Base-by-base conservation (phyloP, 2,113 vertebrate species). In the Laterallus jamaicensis region DNA sequence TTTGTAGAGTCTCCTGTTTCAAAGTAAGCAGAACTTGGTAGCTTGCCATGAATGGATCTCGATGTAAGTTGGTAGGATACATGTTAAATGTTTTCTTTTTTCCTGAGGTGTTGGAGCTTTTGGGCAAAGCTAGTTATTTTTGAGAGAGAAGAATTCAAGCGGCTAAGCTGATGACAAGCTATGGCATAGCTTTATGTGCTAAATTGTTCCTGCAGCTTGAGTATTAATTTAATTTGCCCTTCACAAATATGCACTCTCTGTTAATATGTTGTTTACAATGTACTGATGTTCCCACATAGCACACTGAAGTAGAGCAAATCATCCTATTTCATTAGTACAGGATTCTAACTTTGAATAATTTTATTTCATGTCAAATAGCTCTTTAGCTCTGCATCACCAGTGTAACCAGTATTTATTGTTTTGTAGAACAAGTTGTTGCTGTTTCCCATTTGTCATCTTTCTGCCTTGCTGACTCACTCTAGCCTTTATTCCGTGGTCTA, bases 341-440 rank as follows among this genome's bases (percentile, higher is more conserved):
- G 32, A 50, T 71, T 96, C 82, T 94, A 77, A 58, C 52, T 96
- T 95, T 94, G 90, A 95, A 96, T 95, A 73, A 88, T 97, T 96
- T 92, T 94, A 86, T 94, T 97, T 97, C 66, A 73, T 71, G 86
- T 97, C 97, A 93, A 92, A 81, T 87, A 75, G 66, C 71, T 95
- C 88, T 97, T 80, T 70, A 17, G 47, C 64, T 93, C 91, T 92
- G 64, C 80, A 88, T 95, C 91, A 86, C 77, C 79, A 67, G 2
- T 81, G 62, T 93, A 95, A 97, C 86, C 86, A 76, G 84, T 93
- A 90, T 96, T 96, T 96, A 96, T 90, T 75, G 29, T 96, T 97
- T 95, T 95, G 88, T 90, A 94, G 86, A 97, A 95, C 84, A 93
- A 92, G 90, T 97, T 96, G 77, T 91, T 97, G 86, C 86, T 86